Evolutionary conservation across 2,888 invertebrate genomes (phyloP).

Genomic region (Eupithecia subumbrata): DNA sequence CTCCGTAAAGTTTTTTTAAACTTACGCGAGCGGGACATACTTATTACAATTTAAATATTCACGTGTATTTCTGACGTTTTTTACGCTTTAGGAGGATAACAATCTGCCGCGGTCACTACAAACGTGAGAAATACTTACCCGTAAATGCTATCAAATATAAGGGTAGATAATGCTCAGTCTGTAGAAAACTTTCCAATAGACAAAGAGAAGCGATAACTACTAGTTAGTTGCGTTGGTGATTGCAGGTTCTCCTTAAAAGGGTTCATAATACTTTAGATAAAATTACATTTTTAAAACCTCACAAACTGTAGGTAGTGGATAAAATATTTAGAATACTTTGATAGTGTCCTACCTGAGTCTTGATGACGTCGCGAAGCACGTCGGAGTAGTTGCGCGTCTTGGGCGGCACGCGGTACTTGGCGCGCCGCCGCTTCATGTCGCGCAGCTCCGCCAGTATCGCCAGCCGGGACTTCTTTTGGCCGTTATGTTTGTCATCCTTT

Average conservation of each 20-base stretch:
- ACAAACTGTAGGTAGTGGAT: background rate
- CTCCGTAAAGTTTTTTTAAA: too few species aligned
- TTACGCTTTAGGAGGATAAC: too few species aligned
- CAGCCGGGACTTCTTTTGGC: slow-evolving; percentile 59
- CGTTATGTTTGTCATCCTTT: slow-evolving; percentile 41
- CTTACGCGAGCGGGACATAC: too few species aligned
- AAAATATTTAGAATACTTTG: background rate
- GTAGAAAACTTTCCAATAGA: too few species aligned
- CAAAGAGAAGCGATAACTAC: too few species aligned
- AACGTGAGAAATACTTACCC: too few species aligned
- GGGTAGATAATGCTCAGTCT: too few species aligned
- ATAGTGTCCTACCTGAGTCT: slow-evolving; percentile 72
- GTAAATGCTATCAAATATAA: too few species aligned
- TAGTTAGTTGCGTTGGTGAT: too few species aligned
- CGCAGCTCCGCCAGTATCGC: slow-evolving; percentile 82
- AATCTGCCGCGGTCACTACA: too few species aligned
- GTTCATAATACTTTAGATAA: background rate
- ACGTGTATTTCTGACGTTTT: too few species aligned
- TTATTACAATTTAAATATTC: too few species aligned
- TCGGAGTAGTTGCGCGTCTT: slow-evolving; percentile 84
- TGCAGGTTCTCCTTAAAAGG: background rate
- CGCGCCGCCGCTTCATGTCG: slow-evolving; percentile 84
- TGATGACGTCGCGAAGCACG: slow-evolving; percentile 84
- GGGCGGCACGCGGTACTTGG: slow-evolving; percentile 84
- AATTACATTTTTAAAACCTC: background rate